Base-by-base conservation (phyloP, 2,888 invertebrate genomes). In the Neuroscelio doddi region DNA sequence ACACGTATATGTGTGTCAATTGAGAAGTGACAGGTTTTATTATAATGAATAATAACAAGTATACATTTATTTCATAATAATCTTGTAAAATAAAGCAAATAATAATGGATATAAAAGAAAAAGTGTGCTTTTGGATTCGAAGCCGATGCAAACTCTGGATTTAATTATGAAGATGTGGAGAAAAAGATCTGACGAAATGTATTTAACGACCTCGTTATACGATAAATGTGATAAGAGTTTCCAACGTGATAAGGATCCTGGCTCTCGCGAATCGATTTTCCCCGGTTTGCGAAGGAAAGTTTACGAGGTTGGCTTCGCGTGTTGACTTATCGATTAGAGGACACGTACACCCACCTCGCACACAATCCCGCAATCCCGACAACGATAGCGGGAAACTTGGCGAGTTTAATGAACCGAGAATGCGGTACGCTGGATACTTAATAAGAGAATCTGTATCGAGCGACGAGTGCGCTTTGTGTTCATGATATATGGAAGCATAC, bases 241-340 rank as follows among this genome's bases (percentile, higher is more conserved):
- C 29, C 44, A 61, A 46, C 53, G 52, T 36, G 59, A 59, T 65
- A 65, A 65, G 56, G 65, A 65, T 65, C 65, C 56, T 36, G 27
- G 39, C 21, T 51, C 34, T 16, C 36, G 30, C 26, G 47, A 52
- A 61, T 65, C 65, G 65, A 65, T 65, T 57, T 59, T 34, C 36
- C 46, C 17, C 14, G 41, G 27, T 27, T 59, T 50, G 52, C 30
- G 56, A 49, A 45, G 51, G 36, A 52, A 61, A 61, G 52, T 44
- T 44, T 12, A 27, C 27, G 14, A 24, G 24, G 41, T 16, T 10
- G 10, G 10, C 24, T 41, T 41, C 24, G 41, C 41, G 41, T 24
- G 41, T 56, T 44, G 56, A 56, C 27, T 44, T 65, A 65, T 65
- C 45, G 65, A 65, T 65, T 56, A 17, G 9, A 27, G 45, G 24